Conservation (phyloP, 2,113 vertebrate genomes). For the Nestor notabilis region DNA sequence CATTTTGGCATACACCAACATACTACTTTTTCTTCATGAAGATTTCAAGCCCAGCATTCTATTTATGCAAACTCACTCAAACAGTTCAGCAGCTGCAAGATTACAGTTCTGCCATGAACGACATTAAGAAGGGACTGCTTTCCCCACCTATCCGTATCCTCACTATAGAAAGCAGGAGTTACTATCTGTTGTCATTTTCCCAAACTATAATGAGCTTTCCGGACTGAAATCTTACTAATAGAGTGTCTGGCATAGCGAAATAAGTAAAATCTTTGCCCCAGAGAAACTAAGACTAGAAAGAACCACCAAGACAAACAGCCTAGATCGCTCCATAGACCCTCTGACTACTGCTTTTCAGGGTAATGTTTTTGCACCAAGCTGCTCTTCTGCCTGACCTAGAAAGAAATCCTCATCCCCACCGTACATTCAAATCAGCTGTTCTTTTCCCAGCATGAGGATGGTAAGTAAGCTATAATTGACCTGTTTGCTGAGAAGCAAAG, state of each 20-base stretch:
- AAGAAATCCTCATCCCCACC: neutral
- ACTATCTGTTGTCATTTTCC: neutral
- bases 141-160: neutral
- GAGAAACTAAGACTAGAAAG: neutral
- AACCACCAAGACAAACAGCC: neutral
- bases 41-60: neutral
- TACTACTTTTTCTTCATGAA: neutral
- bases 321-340: neutral
- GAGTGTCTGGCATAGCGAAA: neutral
- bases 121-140: neutral
- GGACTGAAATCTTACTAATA: neutral
- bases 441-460: neutral
- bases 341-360: neutral
- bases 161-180: neutral
- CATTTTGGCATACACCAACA: neutral
- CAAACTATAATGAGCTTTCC: neutral
- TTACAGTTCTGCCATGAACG: accelerated
- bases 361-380: neutral
- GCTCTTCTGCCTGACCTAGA: constrained; percentile 37
- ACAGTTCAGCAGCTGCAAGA: neutral
- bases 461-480: constrained; percentile 34
- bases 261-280: neutral
- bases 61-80: neutral
- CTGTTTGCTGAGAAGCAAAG: constrained; percentile 2
- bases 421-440: neutral